Percentiles rank a stretch among this genome's conserved stretches.
Conservation (phyloP, 2,797 vertebrate species). For the Melanotaenia boesemani region DNA sequence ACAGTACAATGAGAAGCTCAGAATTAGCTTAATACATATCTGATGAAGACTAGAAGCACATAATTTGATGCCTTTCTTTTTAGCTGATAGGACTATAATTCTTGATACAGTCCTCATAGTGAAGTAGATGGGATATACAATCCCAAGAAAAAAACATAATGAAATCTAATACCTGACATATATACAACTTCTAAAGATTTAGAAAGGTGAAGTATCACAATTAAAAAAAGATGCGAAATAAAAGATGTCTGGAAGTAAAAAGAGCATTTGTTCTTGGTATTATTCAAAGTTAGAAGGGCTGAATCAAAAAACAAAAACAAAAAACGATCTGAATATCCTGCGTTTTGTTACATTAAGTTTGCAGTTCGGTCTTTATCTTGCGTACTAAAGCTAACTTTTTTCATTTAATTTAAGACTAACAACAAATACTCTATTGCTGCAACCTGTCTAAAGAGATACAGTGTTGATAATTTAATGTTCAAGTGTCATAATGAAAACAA, state of each 20-base stretch:
- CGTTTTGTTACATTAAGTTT: not conserved
- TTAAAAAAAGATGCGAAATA: too few species aligned
- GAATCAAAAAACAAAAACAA: too few species aligned
- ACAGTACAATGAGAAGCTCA: not conserved
- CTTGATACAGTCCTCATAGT: not conserved
- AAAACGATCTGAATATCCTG: not conserved
- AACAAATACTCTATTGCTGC: not conserved
- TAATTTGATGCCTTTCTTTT: not conserved
- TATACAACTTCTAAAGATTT: too few species aligned
- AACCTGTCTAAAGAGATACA: not conserved
- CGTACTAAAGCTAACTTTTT: not conserved
- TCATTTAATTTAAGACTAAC: not conserved
- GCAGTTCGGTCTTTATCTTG: too few species aligned
- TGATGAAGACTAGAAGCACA: too few species aligned
- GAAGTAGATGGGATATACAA: not conserved
- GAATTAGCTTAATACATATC: too few species aligned
- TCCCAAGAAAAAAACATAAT: too few species aligned
- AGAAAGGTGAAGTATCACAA: too few species aligned
- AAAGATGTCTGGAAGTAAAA: too few species aligned
- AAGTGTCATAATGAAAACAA: not conserved
- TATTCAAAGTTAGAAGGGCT: too few species aligned
- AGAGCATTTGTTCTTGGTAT: not conserved
- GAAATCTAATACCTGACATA: too few species aligned
- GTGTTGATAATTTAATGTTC: not conserved
- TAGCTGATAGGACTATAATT: not conserved